phyloP scores from a whole-genome alignment of 2,888 invertebrate genomes.

The Sarcophaga subvicina region DNA sequence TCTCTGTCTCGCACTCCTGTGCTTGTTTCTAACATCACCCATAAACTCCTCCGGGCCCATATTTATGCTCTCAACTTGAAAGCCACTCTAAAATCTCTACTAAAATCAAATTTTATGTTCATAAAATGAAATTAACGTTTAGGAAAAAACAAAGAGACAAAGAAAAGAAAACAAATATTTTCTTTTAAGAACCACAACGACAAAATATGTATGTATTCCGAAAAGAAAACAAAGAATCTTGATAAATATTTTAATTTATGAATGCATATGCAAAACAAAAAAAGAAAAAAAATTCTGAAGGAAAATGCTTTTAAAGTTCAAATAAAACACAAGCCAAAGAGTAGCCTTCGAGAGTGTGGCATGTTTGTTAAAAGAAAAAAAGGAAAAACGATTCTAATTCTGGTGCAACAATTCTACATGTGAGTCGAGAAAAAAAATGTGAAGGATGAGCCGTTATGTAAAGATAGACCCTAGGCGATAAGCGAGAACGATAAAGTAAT shows the following conservation, averaged over 20 bases:
- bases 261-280: conserved; percentile 11
- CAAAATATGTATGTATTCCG: neutral
- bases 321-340: neutral
- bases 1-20: too few species aligned
- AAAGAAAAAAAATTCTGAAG: neutral
- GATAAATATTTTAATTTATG: conserved; percentile 48
- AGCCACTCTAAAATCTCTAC: too few species aligned
- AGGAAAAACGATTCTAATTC: too few species aligned
- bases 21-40: too few species aligned
- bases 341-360: conserved; percentile 4
- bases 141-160: too few species aligned
- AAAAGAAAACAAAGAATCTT: conserved; percentile 23
- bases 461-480: conserved; percentile 6
- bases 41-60: too few species aligned
- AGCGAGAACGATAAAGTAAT: neutral
- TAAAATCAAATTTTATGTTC: too few species aligned
- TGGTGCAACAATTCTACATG: too few species aligned
- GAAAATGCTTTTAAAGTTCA: neutral
- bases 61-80: too few species aligned
- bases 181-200: neutral
- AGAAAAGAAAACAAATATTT: too few species aligned
- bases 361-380: neutral
- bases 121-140: too few species aligned
- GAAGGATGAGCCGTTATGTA: neutral
- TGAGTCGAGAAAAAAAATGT: neutral